Percentiles rank a stretch among this genome's conserved stretches.
These are phyloP conservation scores for Epinephelus awoara DNA, from an alignment of 2,797 vertebrate species.

Conservation along the genomic window DNA sequence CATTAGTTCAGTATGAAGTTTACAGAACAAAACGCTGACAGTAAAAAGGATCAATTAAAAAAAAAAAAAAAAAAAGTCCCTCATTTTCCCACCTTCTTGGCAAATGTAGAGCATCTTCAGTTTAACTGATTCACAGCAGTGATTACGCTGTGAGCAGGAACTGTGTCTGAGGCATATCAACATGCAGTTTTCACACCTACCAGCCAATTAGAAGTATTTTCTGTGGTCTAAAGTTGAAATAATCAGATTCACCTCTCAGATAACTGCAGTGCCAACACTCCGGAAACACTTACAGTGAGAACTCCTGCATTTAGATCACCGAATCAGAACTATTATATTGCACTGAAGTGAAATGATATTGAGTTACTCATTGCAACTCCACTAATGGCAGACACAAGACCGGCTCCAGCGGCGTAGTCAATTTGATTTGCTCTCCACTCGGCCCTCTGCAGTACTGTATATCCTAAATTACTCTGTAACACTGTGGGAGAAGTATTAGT, in stretches of 20 bases:
- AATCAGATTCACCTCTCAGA: conserved; percentile 58
- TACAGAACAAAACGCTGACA: too few species aligned
- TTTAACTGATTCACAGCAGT: conserved; percentile 8
- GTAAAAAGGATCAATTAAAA: too few species aligned
- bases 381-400: conserved; percentile 59
- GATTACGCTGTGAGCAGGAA: conserved; percentile 8
- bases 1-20: too few species aligned
- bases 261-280: conserved; percentile 50
- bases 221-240: conserved; percentile 43
- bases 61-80: too few species aligned
- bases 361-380: conserved; percentile 70
- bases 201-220: conserved; percentile 22
- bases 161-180: neutral
- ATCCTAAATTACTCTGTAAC: conserved; percentile 46
- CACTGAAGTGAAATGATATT: conserved; percentile 71
- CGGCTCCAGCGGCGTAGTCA: conserved; percentile 53
- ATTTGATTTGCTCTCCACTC: conserved; percentile 70
- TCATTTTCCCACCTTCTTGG: neutral
- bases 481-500: conserved; percentile 31
- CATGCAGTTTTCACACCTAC: conserved; percentile 18
- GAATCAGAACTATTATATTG: conserved; percentile 56
- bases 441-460: conserved; percentile 46
- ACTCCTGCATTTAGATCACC: conserved; percentile 56
- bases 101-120: neutral
- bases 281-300: conserved; percentile 54